Percentiles rank a stretch among this genome's conserved stretches.
Evolutionary conservation across 2,113 vertebrate species (phyloP).

Genomic region (Parotia lawesii): DNA sequence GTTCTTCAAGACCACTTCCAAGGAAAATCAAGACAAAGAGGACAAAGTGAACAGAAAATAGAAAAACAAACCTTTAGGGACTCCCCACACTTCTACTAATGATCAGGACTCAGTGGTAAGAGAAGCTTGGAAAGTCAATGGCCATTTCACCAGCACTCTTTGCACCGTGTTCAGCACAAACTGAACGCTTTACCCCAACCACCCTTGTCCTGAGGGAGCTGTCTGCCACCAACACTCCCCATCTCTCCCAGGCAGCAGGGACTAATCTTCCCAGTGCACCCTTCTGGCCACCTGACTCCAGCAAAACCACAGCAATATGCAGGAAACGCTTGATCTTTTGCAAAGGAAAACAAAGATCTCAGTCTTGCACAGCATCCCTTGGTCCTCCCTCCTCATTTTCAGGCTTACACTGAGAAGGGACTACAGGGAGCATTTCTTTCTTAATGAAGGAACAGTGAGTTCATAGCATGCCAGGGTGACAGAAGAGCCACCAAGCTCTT

Average conservation of each 20-base stretch:
- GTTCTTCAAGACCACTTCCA: neutral
- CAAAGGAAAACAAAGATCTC: neutral
- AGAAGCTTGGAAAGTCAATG: neutral
- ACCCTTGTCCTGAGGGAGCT: neutral
- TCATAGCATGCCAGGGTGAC: neutral
- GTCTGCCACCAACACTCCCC: neutral
- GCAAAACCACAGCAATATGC: neutral
- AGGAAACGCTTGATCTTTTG: neutral
- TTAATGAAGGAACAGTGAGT: neutral
- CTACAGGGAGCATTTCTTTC: neutral
- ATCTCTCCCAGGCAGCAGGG: neutral
- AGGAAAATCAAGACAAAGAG: neutral
- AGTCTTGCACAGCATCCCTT: neutral
- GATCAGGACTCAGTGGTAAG: neutral
- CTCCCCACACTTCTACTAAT: neutral
- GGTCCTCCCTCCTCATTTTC: neutral
- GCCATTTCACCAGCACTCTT: neutral
- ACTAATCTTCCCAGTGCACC: slow-evolving; percentile 5
- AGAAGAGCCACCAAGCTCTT: neutral
- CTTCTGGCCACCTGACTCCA: slow-evolving; percentile 1
- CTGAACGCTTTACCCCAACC: neutral
- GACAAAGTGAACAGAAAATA: neutral
- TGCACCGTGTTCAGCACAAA: neutral
- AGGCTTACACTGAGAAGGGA: neutral
- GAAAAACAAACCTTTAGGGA: slow-evolving; percentile 25